Percentiles rank a stretch among this genome's conserved stretches.
These are phyloP conservation scores for Athalia rosae DNA, from an alignment of 2,888 invertebrate species.

Conservation along the genomic window DNA sequence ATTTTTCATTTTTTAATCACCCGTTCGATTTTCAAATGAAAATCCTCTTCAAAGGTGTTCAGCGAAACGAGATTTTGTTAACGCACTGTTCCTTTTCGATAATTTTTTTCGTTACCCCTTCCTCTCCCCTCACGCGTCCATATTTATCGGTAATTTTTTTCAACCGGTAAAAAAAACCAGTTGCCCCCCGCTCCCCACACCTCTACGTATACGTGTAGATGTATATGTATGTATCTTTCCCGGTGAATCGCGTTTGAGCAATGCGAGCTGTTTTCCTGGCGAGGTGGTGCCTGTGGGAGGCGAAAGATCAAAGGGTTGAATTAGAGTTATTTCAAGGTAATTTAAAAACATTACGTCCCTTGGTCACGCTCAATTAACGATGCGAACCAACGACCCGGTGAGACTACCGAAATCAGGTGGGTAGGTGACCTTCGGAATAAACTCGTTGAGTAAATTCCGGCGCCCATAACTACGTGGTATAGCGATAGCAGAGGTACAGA, in stretches of 20 bases:
- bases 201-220: neutral
- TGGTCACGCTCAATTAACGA: constrained; percentile 37
- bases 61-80: too few relatives aligned
- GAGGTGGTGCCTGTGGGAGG: neutral
- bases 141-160: neutral
- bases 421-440: constrained; percentile 27
- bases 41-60: too few relatives aligned
- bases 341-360: constrained; percentile 43
- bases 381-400: constrained; percentile 13
- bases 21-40: too few relatives aligned
- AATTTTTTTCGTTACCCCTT: too few relatives aligned
- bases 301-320: constrained; percentile 34
- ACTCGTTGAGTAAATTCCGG: neutral
- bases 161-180: constrained; percentile 24
- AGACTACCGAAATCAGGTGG: constrained; percentile 29
- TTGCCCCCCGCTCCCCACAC: neutral
- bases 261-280: constrained; percentile 29
- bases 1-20: too few relatives aligned
- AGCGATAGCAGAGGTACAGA: neutral
- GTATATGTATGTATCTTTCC: neutral
- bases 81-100: too few relatives aligned
- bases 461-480: neutral
- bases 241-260: constrained; percentile 11
- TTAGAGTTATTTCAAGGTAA: constrained; percentile 40
- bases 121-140: too few relatives aligned